Evolutionary conservation across 2,113 vertebrate species (phyloP).

Genomic region (Phrynosoma platyrhinos): DNA sequence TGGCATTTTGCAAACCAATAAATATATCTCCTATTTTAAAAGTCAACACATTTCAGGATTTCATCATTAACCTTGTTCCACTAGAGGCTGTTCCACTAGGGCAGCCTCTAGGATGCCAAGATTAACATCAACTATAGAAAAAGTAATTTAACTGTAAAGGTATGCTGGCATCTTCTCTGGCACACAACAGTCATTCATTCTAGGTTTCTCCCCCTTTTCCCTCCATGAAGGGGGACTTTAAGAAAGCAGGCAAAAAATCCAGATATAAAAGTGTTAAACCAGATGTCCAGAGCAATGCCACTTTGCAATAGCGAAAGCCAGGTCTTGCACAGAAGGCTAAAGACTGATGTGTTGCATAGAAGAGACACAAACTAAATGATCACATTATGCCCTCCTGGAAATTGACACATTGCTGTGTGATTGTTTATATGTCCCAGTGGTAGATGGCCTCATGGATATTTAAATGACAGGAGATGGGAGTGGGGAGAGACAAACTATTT

Average conservation of each 20-base stretch:
- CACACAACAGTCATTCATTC: constrained; percentile 41
- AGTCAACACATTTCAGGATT: constrained; percentile 43
- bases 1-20: constrained; percentile 53
- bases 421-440: constrained; percentile 62
- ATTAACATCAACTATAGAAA: constrained; percentile 64
- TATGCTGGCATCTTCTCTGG: constrained; percentile 48
- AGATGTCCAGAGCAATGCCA: constrained; percentile 11
- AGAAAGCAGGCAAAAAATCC: constrained; percentile 4
- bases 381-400: constrained; percentile 37
- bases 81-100: constrained; percentile 29
- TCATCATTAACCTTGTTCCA: constrained; percentile 51
- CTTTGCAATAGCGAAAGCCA: constrained; percentile 17
- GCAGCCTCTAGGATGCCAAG: constrained; percentile 53
- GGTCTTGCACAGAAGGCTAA: constrained; percentile 1
- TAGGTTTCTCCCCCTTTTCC: constrained; percentile 9
- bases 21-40: constrained; percentile 59
- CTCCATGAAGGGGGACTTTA: constrained; percentile 49
- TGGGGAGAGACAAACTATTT: constrained; percentile 21
- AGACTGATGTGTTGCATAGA: constrained; percentile 44
- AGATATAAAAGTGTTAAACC: constrained; percentile 4
- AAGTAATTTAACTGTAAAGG: constrained; percentile 48
- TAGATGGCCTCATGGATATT: constrained; percentile 56
- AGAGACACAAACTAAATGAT: constrained; percentile 50
- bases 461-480: constrained; percentile 44
- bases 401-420: constrained; percentile 59